phyloP scores from a whole-genome alignment of 2,113 vertebrate genomes.

The Agelaius phoeniceus region DNA sequence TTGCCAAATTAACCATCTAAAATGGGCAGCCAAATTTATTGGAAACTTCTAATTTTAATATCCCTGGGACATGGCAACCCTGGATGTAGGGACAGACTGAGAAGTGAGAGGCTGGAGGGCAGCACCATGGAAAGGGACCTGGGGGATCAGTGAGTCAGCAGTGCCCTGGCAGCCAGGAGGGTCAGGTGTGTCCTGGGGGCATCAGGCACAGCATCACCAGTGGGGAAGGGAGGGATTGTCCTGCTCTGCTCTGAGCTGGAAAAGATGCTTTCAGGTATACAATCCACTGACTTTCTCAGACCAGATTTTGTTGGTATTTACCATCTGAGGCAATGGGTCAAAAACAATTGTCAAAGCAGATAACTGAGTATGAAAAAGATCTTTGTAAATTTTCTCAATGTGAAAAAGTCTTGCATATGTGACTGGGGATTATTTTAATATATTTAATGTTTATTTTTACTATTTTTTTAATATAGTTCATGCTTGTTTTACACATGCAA shows the following conservation, averaged over 20 bases:
- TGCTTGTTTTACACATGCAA: neutral
- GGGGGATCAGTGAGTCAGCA: neutral
- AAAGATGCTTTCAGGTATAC: slow-evolving; percentile 13
- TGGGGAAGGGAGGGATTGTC: neutral
- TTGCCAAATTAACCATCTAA: neutral
- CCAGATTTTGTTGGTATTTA: slow-evolving; percentile 36
- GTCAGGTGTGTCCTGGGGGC: fast-evolving
- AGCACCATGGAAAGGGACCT: neutral
- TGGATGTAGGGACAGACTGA: neutral
- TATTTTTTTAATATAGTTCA: neutral
- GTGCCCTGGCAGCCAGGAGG: neutral
- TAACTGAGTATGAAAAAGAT: neutral
- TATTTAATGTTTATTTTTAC: neutral
- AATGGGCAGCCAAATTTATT: neutral
- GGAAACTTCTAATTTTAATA: neutral
- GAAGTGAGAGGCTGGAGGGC: neutral
- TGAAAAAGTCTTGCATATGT: neutral
- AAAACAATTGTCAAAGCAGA: slow-evolving; percentile 29
- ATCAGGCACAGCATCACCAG: fast-evolving
- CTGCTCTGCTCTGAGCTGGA: neutral
- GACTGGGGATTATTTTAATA: neutral
- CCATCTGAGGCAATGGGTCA: slow-evolving; percentile 32
- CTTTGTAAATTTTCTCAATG: neutral
- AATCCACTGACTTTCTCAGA: slow-evolving; percentile 42
- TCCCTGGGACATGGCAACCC: neutral